These are phyloP conservation scores for Acrocyrtus sp. DNA, from an alignment of 2,888 invertebrate genomes.

Conservation along the genomic window DNA sequence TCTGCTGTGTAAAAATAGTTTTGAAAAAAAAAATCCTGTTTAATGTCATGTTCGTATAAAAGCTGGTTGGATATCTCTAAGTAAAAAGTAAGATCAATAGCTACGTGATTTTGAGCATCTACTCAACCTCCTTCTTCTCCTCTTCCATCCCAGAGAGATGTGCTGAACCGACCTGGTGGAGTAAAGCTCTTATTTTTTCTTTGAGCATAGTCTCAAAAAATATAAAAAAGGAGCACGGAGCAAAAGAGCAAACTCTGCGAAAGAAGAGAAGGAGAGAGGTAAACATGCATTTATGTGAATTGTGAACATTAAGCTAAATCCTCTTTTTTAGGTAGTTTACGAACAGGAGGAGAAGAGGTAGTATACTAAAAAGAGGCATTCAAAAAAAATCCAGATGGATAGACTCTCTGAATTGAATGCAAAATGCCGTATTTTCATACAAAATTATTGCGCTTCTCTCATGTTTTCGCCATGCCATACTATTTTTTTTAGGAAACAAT, in stretches of 20 bases:
- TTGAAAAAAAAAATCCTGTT: slow-evolving; percentile 15
- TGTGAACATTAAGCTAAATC: too few species aligned
- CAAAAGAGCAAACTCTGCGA: too few species aligned
- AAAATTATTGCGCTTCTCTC: too few species aligned
- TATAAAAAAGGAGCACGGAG: too few species aligned
- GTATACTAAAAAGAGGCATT: not conserved
- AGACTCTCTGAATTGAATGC: not conserved
- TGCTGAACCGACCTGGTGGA: too few species aligned
- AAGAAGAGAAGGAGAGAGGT: not conserved
- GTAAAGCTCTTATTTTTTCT: slow-evolving; percentile 4
- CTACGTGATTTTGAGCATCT: slow-evolving; percentile 38
- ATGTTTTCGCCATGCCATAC: too few species aligned
- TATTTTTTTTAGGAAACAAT: too few species aligned
- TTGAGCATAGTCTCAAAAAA: slow-evolving; percentile 10
- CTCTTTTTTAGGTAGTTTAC: too few species aligned
- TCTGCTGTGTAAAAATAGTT: not conserved
- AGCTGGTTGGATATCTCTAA: not conserved
- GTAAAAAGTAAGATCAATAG: slow-evolving; percentile 19
- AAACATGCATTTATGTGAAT: too few species aligned
- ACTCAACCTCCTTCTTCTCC: slow-evolving; percentile 8
- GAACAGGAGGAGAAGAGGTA: too few species aligned
- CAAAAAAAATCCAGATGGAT: not conserved
- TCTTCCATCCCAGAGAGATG: too few species aligned
- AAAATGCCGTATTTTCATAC: not conserved
- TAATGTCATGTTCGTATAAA: slow-evolving; percentile 4